phyloP scores from a whole-genome alignment of 2,113 vertebrate species.

The Aphyosemion australe region DNA sequence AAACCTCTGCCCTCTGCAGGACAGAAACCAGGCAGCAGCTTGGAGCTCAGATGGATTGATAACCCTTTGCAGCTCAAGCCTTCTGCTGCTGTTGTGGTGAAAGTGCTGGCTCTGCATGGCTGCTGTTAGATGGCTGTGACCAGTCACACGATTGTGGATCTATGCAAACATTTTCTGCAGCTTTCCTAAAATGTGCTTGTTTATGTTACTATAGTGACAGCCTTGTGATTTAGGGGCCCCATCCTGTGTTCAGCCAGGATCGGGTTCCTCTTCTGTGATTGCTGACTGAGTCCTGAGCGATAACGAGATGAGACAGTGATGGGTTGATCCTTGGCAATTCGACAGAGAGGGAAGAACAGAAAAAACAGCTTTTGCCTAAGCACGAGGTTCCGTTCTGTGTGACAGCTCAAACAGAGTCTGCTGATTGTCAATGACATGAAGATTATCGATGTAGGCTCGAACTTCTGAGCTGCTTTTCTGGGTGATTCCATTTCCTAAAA shows the following conservation, averaged over 20 bases:
- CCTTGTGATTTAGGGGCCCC: constrained; percentile 51
- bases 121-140: background rate
- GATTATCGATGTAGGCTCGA: constrained; percentile 85
- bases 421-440: constrained; percentile 96
- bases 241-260: constrained; percentile 44
- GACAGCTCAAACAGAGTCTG: constrained; percentile 96
- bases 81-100: constrained; percentile 18
- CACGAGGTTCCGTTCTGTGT: constrained; percentile 91
- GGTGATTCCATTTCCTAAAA: constrained; percentile 83
- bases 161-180: constrained; percentile 7
- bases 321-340: constrained; percentile 42
- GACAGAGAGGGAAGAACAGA: constrained; percentile 9
- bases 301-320: constrained; percentile 8
- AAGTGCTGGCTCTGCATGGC: constrained; percentile 1
- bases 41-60: background rate
- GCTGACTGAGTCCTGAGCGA: constrained; percentile 57
- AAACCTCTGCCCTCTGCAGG: constrained; percentile 18
- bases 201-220: constrained; percentile 11
- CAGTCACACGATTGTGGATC: constrained; percentile 2
- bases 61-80: background rate
- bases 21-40: constrained; percentile 8
- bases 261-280: constrained; percentile 17
- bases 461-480: constrained; percentile 91
- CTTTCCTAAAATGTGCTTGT: constrained; percentile 1
- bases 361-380: constrained; percentile 61